A percentile compares a stretch with the other conserved stretches of the same genome.
Conservation (phyloP, 1,140 invertebrate species). For the Drosophila rhopaloa region DNA sequence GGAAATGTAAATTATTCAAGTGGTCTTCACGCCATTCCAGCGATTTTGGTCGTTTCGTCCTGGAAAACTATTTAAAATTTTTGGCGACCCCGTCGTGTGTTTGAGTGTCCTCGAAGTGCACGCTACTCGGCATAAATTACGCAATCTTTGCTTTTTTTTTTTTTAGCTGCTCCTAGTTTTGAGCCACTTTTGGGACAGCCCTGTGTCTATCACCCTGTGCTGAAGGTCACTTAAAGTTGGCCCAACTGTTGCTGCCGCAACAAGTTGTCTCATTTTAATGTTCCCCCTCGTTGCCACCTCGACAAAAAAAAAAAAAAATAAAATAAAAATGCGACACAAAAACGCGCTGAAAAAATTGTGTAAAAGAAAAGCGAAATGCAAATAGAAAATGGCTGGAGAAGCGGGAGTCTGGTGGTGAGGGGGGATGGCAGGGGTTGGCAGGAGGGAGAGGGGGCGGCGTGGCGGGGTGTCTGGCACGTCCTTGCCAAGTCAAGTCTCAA, state of each 20-base stretch:
- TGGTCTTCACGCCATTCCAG: constrained; percentile 70
- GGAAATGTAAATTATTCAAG: constrained; percentile 79
- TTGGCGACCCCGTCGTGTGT: constrained; percentile 54
- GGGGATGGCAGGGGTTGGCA: neutral
- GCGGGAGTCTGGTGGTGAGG: constrained; percentile 1
- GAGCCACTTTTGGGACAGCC: constrained; percentile 11
- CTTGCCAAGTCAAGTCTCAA: constrained; percentile 79
- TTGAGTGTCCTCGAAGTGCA: constrained; percentile 54
- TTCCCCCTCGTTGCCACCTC: constrained; percentile 5
- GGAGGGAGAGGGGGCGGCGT: neutral
- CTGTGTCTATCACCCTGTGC: constrained; percentile 3
- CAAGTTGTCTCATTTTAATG: constrained; percentile 57
- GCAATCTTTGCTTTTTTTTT: constrained; percentile 8
- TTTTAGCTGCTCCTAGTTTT: neutral
- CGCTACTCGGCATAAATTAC: constrained; percentile 70
- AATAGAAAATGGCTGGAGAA: constrained; percentile 63
- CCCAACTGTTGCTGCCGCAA: constrained; percentile 66
- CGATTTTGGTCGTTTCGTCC: neutral
- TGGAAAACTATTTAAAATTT: constrained; percentile 59
- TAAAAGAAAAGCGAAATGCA: constrained; percentile 80
- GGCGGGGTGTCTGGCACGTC: constrained; percentile 61
- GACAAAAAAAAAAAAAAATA: constrained; percentile 21
- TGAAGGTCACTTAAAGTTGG: constrained; percentile 71
- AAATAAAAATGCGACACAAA: constrained; percentile 37
- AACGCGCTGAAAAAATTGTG: constrained; percentile 59